Conservation (phyloP, 1,140 invertebrate genomes). For the Zaprionus gabonicus region DNA sequence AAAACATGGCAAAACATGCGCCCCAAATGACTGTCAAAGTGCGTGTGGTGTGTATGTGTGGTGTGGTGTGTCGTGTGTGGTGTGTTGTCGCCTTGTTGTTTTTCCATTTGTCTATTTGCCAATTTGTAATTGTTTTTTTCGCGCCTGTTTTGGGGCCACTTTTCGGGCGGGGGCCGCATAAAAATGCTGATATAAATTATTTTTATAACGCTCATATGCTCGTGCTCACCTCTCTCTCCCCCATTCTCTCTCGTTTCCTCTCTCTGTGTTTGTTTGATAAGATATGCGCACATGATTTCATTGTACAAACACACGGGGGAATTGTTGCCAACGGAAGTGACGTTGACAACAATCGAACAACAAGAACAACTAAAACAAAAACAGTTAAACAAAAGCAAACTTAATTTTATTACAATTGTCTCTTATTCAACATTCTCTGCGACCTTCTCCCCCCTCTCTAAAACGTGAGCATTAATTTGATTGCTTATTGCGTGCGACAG, state of each 20-base stretch:
- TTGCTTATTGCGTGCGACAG: slow-evolving; percentile 22
- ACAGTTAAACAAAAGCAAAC: slow-evolving; percentile 17
- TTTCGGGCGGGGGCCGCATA: slow-evolving; percentile 36
- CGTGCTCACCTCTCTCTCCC: not conserved
- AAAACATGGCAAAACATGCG: slow-evolving; percentile 37
- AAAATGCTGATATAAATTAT: slow-evolving; percentile 64
- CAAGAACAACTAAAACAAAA: slow-evolving; percentile 34
- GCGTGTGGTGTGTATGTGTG: slow-evolving; percentile 14
- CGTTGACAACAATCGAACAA: slow-evolving; percentile 58
- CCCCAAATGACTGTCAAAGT: slow-evolving; percentile 44
- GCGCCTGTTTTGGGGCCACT: slow-evolving; percentile 12
- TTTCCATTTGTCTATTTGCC: slow-evolving; percentile 57
- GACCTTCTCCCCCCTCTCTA: not conserved
- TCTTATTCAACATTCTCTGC: slow-evolving; percentile 24
- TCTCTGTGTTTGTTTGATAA: slow-evolving; percentile 50
- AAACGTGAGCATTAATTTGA: slow-evolving; percentile 32
- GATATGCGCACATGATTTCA: slow-evolving; percentile 77
- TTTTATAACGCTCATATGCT: slow-evolving; percentile 53
- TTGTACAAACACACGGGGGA: slow-evolving; percentile 55
- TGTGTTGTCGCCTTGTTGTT: slow-evolving; percentile 20
- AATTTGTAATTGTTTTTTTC: slow-evolving; percentile 66
- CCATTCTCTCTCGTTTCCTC: not conserved
- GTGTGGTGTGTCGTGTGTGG: not conserved
- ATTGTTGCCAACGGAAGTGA: slow-evolving; percentile 58
- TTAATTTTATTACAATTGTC: slow-evolving; percentile 26